Evolutionary conservation across 2,888 invertebrate genomes (phyloP), one percentile per base, ranked within the genome.

Genomic region (Aphidoletes aphidimyza): DNA sequence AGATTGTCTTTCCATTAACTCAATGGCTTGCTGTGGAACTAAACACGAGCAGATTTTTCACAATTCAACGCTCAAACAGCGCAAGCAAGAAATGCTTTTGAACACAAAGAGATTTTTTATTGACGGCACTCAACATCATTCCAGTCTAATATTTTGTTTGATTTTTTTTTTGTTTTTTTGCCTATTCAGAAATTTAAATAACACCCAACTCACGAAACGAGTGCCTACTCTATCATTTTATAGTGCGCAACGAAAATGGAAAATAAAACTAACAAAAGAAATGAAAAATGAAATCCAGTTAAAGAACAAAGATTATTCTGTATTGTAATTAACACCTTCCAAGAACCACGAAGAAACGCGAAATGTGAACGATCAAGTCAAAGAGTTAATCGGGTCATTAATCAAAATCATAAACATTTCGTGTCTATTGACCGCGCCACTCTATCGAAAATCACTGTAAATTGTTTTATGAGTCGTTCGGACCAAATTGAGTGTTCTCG

Each of bases 351-450:
- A 30, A 69, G 14, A 30, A 30, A 14, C 30, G 54, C 22, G 30
- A 2, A 69, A 26, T 54, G n/a, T 54, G 54, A 54, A 19, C 22
- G 54, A 6, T 54, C 22, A 0, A 54, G 22, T 9, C 47, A 47
- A 39, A 54, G 22, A 69, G 30, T 30, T 69, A n/a, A 69, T 69
- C 69, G 1, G 69, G 69, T 69, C 69, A 69, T 69, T 69, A 69
- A 69, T 69, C 69, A 69, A 69, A 69, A 69, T 69, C 34, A 69
- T 69, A 69, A 69, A 69, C 30, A 69, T 69, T 69, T 69, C 69
- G 14, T 69, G 69, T 69, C 69, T 69, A 69, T 69, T 69, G 69
- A 30, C 30, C 69, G 69, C 14, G 34, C 30, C 30, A 30, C 9
- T 69, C 30, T 69, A 69, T 69, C 34, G 69, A 69, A 69, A 69